Evolutionary conservation across 2,797 vertebrate species (phyloP).

Genomic region (Acanthis flammea): DNA sequence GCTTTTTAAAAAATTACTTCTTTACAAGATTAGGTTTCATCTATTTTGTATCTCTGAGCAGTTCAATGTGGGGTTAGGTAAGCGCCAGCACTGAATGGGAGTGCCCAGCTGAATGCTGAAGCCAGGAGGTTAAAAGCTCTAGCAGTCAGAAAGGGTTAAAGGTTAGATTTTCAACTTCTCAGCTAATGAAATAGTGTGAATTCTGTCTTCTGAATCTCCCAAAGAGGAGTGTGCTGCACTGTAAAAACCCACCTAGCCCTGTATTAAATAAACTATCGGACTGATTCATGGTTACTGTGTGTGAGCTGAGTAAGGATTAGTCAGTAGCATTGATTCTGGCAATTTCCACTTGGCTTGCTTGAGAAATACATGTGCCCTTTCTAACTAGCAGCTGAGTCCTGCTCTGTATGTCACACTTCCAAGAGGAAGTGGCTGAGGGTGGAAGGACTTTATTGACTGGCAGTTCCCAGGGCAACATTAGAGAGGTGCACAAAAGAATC

Average conservation of each 20-base stretch:
- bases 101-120: background rate
- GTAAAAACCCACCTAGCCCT: background rate
- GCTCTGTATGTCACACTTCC: background rate
- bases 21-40: background rate
- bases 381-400: background rate
- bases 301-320: background rate
- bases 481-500: background rate
- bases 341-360: background rate
- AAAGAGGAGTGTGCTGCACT: background rate
- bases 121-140: background rate
- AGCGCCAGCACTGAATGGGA: background rate
- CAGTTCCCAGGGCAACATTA: background rate
- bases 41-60: background rate
- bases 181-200: background rate
- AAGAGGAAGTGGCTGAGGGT: background rate
- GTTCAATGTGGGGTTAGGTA: background rate
- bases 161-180: background rate
- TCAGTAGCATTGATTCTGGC: background rate
- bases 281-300: background rate
- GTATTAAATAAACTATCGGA: background rate
- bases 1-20: background rate
- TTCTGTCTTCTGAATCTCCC: background rate
- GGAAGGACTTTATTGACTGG: background rate
- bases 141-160: background rate
- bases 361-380: background rate